These are phyloP conservation scores for Congeria kusceri DNA, from an alignment of 2,888 invertebrate species.

Conservation along the genomic window DNA sequence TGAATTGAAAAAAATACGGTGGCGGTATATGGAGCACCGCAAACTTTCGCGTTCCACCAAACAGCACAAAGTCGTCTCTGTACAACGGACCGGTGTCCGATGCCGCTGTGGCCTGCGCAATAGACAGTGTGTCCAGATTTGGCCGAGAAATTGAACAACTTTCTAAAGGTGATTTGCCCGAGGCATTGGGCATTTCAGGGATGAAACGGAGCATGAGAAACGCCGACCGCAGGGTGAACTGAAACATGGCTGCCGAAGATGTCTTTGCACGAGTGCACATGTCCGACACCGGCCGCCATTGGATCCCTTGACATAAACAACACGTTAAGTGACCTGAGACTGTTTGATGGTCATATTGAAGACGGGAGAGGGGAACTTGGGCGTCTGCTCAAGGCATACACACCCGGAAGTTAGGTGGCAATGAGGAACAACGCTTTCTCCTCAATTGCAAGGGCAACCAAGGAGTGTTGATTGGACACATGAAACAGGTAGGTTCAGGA, in stretches of 20 bases:
- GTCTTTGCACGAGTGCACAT: conserved; percentile 43
- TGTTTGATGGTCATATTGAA: conserved; percentile 53
- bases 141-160: conserved; percentile 22
- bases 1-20: not conserved
- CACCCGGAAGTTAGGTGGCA: conserved; percentile 39
- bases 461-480: conserved; percentile 58
- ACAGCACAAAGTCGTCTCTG: conserved; percentile 40
- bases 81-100: conserved; percentile 41
- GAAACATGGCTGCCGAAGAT: conserved; percentile 25
- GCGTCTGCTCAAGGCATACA: conserved; percentile 9
- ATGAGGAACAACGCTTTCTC: conserved; percentile 36
- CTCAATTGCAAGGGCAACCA: conserved; percentile 35
- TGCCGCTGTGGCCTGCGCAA: conserved; percentile 30
- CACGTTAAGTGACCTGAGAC: not conserved
- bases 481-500: conserved; percentile 44
- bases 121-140: conserved; percentile 44
- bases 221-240: conserved; percentile 41
- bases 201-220: conserved; percentile 42
- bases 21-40: conserved; percentile 50
- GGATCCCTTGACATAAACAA: not conserved
- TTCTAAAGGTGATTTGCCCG: not conserved
- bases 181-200: conserved; percentile 5
- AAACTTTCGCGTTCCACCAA: conserved; percentile 19
- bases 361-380: not conserved
- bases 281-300: conserved; percentile 55